Percentiles rank a stretch among this genome's conserved stretches.
These are phyloP conservation scores for Tetrao urogallus DNA, from an alignment of 2,113 vertebrate genomes.

Conservation along the genomic window DNA sequence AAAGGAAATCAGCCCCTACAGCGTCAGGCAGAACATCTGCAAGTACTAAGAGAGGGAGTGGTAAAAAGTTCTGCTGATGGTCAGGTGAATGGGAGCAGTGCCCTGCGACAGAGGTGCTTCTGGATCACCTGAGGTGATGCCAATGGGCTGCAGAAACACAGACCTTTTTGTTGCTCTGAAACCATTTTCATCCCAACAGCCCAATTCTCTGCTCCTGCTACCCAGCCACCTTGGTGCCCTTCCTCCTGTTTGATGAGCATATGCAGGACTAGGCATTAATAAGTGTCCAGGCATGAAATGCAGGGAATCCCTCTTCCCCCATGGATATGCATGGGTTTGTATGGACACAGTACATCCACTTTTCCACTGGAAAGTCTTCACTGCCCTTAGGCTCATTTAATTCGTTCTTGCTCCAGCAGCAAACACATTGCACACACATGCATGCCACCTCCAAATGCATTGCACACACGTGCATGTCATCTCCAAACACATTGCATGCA, in stretches of 20 bases:
- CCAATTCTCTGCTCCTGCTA: not conserved
- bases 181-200: not conserved
- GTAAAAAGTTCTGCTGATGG: not conserved
- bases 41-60: not conserved
- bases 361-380: not conserved
- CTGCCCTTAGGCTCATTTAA: not conserved
- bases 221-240: not conserved
- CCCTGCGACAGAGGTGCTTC: not conserved
- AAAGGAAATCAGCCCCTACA: not conserved
- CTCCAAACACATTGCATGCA: not conserved
- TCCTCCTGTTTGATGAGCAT: not conserved
- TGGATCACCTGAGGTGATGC: not conserved
- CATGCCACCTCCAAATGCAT: not conserved
- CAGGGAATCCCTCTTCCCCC: not conserved
- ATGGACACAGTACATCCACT: not conserved
- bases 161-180: not conserved
- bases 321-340: not conserved
- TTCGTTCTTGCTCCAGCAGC: not conserved
- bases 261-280: not conserved
- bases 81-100: not conserved
- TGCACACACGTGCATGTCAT: not conserved
- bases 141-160: not conserved
- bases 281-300: not conserved
- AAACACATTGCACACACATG: not conserved
- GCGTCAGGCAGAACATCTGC: not conserved